Evolutionary conservation across 2,797 vertebrate species (phyloP).

Genomic region (Loriculus beryllinus): DNA sequence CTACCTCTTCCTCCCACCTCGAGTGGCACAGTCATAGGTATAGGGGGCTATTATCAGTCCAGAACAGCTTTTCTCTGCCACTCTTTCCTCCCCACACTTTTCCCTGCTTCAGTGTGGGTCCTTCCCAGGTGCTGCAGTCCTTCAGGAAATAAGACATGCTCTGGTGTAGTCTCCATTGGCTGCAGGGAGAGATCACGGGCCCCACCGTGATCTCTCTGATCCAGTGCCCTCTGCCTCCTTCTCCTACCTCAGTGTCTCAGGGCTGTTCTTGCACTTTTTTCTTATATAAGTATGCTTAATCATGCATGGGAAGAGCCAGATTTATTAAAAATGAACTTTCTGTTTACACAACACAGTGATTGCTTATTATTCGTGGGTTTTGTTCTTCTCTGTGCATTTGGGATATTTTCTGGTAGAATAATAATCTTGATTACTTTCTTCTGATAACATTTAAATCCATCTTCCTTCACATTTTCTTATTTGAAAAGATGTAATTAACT

Average conservation of each 20-base stretch:
- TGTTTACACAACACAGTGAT: not conserved
- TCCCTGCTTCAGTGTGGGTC: not conserved
- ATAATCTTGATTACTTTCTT: not conserved
- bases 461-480: not conserved
- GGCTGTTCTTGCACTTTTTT: not conserved
- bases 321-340: not conserved
- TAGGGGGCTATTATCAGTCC: not conserved
- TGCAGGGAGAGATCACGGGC: not conserved
- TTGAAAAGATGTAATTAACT: not conserved
- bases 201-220: fast-evolving
- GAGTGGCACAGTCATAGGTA: not conserved
- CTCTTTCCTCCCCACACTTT: not conserved
- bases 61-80: not conserved
- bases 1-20: not conserved
- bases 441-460: not conserved
- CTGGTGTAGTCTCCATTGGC: not conserved
- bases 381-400: not conserved
- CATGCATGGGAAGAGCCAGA: not conserved
- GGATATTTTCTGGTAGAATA: not conserved
- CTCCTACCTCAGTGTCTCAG: not conserved
- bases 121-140: not conserved
- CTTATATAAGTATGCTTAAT: not conserved
- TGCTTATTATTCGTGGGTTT: not conserved
- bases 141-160: not conserved
- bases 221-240: not conserved